phyloP scores from a whole-genome alignment of 2,888 invertebrate genomes.

The Gasteruption jaculator region DNA sequence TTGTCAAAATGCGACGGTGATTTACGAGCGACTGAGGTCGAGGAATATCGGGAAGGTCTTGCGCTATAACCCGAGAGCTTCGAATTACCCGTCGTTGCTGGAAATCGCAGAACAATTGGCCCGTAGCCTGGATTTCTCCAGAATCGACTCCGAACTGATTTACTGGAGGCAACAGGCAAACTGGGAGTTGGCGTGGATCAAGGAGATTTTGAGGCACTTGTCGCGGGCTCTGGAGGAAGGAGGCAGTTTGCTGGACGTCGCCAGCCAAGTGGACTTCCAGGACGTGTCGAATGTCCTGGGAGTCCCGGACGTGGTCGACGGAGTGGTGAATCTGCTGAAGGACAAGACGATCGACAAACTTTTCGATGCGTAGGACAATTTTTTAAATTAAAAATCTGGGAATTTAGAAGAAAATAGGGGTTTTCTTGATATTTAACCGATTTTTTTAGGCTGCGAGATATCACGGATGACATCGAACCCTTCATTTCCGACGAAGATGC shows the following conservation, averaged over 20 bases:
- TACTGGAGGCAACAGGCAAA: slow-evolving; percentile 51
- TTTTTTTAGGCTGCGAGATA: slow-evolving; percentile 52
- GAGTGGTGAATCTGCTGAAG: slow-evolving; percentile 51
- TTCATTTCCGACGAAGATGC: slow-evolving; percentile 46
- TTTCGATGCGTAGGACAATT: slow-evolving; percentile 49
- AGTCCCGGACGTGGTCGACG: slow-evolving; percentile 50
- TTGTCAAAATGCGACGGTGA: slow-evolving; percentile 26
- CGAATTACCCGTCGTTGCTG: slow-evolving; percentile 30
- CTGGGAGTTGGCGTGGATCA: slow-evolving; percentile 55
- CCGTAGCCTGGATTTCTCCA: slow-evolving; percentile 31
- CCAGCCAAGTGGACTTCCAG: slow-evolving; percentile 51
- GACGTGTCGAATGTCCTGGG: slow-evolving; percentile 45
- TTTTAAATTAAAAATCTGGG: slow-evolving; percentile 3
- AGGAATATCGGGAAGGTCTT: slow-evolving; percentile 34
- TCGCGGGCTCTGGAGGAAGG: slow-evolving; percentile 49
- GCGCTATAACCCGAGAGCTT: slow-evolving; percentile 31
- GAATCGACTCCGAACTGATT: slow-evolving; percentile 30
- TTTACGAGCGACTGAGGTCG: slow-evolving; percentile 33
- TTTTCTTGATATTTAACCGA: slow-evolving; percentile 3
- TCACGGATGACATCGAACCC: slow-evolving; percentile 52
- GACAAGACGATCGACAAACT: slow-evolving; percentile 54
- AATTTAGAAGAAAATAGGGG: too few relatives aligned
- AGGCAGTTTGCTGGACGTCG: slow-evolving; percentile 52
- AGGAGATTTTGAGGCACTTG: slow-evolving; percentile 50
- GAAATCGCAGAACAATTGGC: slow-evolving; percentile 34